These are phyloP conservation scores for Camelus bactrianus DNA, from an alignment of 2,113 vertebrate species.

Conservation along the genomic window DNA sequence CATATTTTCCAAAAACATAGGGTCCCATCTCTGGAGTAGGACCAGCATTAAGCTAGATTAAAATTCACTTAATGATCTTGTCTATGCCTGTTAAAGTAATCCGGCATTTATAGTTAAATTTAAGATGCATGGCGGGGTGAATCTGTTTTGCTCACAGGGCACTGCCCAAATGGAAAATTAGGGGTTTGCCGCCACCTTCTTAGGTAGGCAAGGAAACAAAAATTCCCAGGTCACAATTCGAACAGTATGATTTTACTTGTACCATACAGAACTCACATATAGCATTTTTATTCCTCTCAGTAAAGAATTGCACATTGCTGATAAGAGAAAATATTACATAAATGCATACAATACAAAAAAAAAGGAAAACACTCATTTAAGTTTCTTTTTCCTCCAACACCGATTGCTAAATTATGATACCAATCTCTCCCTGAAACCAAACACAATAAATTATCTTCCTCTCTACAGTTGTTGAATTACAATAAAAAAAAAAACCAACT, in stretches of 20 bases:
- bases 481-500: constrained; percentile 55
- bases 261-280: constrained; percentile 39
- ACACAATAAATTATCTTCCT: constrained; percentile 67
- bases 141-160: not conserved
- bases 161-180: not conserved
- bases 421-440: constrained; percentile 59
- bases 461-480: constrained; percentile 28
- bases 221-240: constrained; percentile 17
- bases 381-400: not conserved
- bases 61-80: constrained; percentile 18
- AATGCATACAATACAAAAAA: constrained; percentile 54
- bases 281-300: constrained; percentile 72
- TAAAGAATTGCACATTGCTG: constrained; percentile 44
- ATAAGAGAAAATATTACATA: constrained; percentile 52
- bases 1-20: not conserved
- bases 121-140: not conserved
- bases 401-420: constrained; percentile 43
- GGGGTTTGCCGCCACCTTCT: not conserved
- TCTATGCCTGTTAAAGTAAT: constrained; percentile 41
- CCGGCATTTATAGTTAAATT: constrained; percentile 39
- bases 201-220: not conserved
- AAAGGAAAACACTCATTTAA: not conserved
- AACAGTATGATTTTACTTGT: constrained; percentile 38
- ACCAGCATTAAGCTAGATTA: constrained; percentile 40
- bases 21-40: not conserved